phyloP scores from a whole-genome alignment of 2,113 vertebrate species.

The Nesogale talazaci region DNA sequence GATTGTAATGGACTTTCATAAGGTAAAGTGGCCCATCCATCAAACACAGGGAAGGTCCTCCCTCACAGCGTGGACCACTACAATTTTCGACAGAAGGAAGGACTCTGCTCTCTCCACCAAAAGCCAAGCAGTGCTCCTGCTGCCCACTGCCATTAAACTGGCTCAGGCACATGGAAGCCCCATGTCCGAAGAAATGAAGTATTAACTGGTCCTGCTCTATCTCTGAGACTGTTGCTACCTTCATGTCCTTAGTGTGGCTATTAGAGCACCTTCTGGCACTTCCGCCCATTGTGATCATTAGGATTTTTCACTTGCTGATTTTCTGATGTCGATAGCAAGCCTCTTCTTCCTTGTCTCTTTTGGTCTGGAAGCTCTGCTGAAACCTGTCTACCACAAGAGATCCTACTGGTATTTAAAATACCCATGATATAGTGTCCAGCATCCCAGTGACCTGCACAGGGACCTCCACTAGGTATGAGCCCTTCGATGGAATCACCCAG shows the following conservation, averaged over 20 bases:
- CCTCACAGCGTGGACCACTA: not conserved
- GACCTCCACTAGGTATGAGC: no score
- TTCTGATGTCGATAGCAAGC: not conserved
- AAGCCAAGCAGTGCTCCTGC: not conserved
- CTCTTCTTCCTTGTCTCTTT: not conserved
- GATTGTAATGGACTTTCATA: constrained; percentile 76
- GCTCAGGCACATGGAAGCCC: not conserved
- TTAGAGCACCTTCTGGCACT: not conserved
- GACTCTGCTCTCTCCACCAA: not conserved
- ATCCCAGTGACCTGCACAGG: not conserved
- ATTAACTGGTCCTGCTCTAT: not conserved
- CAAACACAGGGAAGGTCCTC: not conserved
- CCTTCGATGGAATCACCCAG: no score
- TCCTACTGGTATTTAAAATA: not conserved
- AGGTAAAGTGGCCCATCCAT: constrained; percentile 59
- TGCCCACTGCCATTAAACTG: not conserved
- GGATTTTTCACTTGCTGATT: not conserved
- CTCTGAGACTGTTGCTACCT: not conserved
- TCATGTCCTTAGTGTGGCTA: not conserved
- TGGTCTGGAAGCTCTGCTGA: not conserved
- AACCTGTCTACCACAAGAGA: not conserved
- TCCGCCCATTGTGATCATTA: not conserved
- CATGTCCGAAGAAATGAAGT: not conserved
- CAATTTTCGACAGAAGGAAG: not conserved
- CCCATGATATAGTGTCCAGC: not conserved